Conservation (phyloP, 35 echinoderm and acorn worm species). For the Ophiothrix spiculata region DNA sequence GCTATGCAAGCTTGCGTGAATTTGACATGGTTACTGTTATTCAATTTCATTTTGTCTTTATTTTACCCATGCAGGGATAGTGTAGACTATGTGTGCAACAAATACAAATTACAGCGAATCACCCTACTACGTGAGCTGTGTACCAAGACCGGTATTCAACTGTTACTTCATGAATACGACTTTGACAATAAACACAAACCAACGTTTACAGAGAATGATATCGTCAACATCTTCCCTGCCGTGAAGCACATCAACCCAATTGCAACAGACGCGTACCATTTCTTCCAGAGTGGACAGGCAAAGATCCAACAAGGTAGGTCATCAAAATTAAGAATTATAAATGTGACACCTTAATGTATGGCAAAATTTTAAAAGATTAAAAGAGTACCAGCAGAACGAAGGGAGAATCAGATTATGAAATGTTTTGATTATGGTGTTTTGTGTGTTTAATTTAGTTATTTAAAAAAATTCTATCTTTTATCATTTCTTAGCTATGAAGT, state of each 20-base stretch:
- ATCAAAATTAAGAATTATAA: too few relatives aligned
- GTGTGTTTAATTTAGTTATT: too few relatives aligned
- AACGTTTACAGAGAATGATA: conserved; percentile 86
- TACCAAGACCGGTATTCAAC: conserved; percentile 73
- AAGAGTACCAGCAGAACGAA: too few relatives aligned
- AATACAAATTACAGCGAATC: conserved; percentile 77
- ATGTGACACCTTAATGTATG: too few relatives aligned
- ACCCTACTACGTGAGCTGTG: conserved; percentile 84
- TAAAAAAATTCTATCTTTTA: too few relatives aligned
- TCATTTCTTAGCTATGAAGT: too few relatives aligned
- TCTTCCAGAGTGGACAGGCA: conserved; percentile 98
- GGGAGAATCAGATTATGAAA: too few relatives aligned
- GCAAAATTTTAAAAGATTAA: too few relatives aligned
- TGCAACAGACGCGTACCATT: conserved; percentile 95
- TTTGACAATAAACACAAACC: conserved; percentile 73
- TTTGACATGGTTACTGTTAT: too few relatives aligned
- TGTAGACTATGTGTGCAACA: conserved; percentile 45
- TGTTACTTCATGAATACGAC: conserved; percentile 85
- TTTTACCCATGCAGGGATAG: conserved; percentile 88
- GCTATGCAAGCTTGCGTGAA: too few relatives aligned
- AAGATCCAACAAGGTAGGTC: conserved; percentile 94
- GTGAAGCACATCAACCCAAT: conserved; percentile 97
- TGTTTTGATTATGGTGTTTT: too few relatives aligned
- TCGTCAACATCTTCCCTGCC: conserved; percentile 90
- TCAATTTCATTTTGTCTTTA: too few relatives aligned